Evolutionary conservation across 2,113 vertebrate genomes (phyloP).

Genomic region (Chloroceryle aenea): DNA sequence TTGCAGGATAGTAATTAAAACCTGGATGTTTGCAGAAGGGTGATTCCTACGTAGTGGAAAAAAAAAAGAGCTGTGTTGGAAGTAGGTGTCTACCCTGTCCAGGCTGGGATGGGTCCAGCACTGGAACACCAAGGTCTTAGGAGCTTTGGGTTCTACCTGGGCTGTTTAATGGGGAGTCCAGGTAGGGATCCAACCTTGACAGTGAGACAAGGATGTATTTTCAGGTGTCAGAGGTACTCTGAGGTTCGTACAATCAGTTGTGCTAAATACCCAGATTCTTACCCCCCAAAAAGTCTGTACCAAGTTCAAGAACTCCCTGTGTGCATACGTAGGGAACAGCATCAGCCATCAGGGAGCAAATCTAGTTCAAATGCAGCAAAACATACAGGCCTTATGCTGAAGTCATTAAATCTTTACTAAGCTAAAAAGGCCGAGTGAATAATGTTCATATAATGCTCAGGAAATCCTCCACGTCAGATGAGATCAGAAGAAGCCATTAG

Average conservation of each 20-base stretch:
- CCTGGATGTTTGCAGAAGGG: neutral
- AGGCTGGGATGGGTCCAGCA: neutral
- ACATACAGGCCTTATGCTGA: neutral
- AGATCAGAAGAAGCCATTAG: conserved; percentile 38
- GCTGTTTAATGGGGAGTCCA: neutral
- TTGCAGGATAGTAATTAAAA: neutral
- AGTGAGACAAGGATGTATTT: neutral
- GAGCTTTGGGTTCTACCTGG: neutral
- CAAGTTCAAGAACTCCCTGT: neutral
- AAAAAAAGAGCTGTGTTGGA: neutral
- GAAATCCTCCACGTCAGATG: neutral
- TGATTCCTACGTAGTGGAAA: neutral
- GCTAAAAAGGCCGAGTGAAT: conserved; percentile 35
- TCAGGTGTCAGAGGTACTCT: neutral
- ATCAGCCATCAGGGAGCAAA: neutral
- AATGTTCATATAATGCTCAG: conserved; percentile 19
- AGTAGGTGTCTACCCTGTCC: neutral
- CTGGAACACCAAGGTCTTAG: neutral
- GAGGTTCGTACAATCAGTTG: neutral
- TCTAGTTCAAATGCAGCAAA: neutral
- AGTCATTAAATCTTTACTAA: conserved; percentile 6
- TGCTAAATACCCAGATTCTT: neutral
- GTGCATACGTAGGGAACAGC: neutral
- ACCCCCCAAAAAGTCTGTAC: fast-evolving
- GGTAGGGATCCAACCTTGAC: neutral